phyloP scores from a whole-genome alignment of 2,113 vertebrate species.

The Corythornis madagascariensis region DNA sequence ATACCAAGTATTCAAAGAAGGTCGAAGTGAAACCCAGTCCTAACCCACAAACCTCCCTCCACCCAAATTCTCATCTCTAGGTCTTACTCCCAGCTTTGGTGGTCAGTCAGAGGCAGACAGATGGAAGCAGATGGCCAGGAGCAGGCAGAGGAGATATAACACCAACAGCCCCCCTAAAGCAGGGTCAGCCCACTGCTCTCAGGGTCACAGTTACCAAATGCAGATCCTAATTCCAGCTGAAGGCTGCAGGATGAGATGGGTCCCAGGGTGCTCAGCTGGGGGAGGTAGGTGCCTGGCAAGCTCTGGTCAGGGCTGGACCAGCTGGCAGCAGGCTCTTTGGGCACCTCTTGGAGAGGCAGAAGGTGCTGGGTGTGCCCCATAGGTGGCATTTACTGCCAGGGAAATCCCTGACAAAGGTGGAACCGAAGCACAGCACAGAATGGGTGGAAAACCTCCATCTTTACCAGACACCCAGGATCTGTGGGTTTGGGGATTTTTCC shows the following conservation, averaged over 20 bases:
- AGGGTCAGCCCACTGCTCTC: background rate
- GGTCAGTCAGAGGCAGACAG: background rate
- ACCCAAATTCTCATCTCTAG: background rate
- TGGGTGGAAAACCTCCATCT: background rate
- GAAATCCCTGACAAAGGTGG: background rate
- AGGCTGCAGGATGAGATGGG: background rate
- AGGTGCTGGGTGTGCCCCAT: background rate
- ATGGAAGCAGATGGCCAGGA: background rate
- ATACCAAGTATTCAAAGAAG: background rate
- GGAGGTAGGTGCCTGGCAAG: background rate
- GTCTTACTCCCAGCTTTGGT: background rate
- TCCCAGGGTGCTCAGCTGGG: too few species aligned
- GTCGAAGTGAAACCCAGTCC: background rate
- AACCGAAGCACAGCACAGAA: background rate
- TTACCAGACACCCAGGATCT: background rate
- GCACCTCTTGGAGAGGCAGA: background rate
- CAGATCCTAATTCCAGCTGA: rapidly evolving
- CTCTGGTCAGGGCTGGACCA: background rate
- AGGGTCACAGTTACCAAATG: rapidly evolving
- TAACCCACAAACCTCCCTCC: background rate
- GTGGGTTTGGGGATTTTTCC: background rate
- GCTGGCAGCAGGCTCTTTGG: background rate
- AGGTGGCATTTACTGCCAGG: background rate
- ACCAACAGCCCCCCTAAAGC: rapidly evolving
- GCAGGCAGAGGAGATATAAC: background rate